phyloP scores from a whole-genome alignment of 1,140 invertebrate genomes.

The Drosophila chauvacae region DNA sequence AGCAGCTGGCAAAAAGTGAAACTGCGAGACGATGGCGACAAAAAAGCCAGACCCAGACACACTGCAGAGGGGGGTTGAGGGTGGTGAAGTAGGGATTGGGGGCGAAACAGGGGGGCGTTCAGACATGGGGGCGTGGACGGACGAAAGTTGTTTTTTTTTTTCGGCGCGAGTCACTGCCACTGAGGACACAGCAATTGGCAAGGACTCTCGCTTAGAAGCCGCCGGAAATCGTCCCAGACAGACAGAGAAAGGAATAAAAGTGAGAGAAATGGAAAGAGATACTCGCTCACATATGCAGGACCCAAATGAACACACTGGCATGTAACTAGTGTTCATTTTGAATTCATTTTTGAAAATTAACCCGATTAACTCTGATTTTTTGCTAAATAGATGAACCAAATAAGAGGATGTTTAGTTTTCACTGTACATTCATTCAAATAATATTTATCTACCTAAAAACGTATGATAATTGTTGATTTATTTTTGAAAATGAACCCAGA shows the following conservation, averaged over 20 bases:
- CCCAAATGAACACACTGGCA: constrained; percentile 9
- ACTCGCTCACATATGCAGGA: constrained; percentile 29
- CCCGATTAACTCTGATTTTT: fast-evolving
- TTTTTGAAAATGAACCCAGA: too few relatives aligned
- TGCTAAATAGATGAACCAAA: not conserved
- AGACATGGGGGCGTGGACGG: constrained; percentile 52
- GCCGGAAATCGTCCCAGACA: constrained; percentile 61
- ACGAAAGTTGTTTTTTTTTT: constrained; percentile 31
- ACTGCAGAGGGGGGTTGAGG: constrained; percentile 9
- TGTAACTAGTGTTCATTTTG: not conserved
- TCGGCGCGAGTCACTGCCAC: constrained; percentile 17
- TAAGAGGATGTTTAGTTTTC: too few relatives aligned
- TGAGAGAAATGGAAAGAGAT: not conserved
- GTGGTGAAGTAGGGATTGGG: not conserved
- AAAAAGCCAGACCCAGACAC: constrained; percentile 66
- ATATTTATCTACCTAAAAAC: too few relatives aligned
- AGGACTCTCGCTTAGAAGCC: constrained; percentile 54
- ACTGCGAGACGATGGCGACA: constrained; percentile 68
- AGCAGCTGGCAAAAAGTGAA: constrained; percentile 70
- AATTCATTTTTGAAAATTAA: not conserved
- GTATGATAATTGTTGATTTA: too few relatives aligned
- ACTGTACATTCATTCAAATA: too few relatives aligned
- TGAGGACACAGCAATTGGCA: constrained; percentile 51
- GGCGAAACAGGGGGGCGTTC: constrained; percentile 6
- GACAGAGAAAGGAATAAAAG: constrained; percentile 31